Evolutionary conservation across 2,888 invertebrate genomes (phyloP), one percentile per base, ranked within the genome.

Genomic region (Eudasyphora cyanicolor): DNA sequence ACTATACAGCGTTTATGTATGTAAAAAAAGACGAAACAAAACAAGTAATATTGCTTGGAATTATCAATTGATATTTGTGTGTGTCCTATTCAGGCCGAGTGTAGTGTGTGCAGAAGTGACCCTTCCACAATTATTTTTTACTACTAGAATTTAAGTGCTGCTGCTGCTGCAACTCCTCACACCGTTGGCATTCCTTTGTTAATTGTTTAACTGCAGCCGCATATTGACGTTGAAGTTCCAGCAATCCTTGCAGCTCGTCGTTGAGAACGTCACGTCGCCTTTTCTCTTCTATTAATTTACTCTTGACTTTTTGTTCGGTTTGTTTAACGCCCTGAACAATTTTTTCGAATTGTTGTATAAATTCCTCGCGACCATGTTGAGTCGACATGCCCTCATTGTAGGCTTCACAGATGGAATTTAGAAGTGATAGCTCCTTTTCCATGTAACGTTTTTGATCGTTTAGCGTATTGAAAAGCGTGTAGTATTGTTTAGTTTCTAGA

Each of bases 401-500:
- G 90, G 95, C 97, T 90, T 98, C 97, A 87, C 97, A 94, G 87
- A 98, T 96, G 0, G 97, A 98, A 92, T 98, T 97, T 27, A 98
- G 92, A 74, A 98, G 92, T 27, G 96, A 95, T 76, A 98, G 93
- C 93, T 99, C 99, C 91, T 98, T 98, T 85, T 96, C 96, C 89
- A 98, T 94, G 91, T 98, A 99, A 51, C 96, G 93, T 92, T 97
- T 96, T n/a, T 97, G 97, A 92, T 99, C 98, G 91, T 98, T 96
- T 75, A 99, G 93, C 1, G 98, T 98, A 92, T 99, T 99, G 92
- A 98, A 98, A 84, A 99, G 94, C 51, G 97, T 98, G 91, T 97
- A 99, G 93, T 98, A 98, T 93, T 99, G 98, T 92, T 99, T 99
- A 0, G 99, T 99, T 94, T 99, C 98, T 90, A 97, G 96, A 91